phyloP scores from a whole-genome alignment of 2,113 vertebrate species.

The Platysteira castanea region DNA sequence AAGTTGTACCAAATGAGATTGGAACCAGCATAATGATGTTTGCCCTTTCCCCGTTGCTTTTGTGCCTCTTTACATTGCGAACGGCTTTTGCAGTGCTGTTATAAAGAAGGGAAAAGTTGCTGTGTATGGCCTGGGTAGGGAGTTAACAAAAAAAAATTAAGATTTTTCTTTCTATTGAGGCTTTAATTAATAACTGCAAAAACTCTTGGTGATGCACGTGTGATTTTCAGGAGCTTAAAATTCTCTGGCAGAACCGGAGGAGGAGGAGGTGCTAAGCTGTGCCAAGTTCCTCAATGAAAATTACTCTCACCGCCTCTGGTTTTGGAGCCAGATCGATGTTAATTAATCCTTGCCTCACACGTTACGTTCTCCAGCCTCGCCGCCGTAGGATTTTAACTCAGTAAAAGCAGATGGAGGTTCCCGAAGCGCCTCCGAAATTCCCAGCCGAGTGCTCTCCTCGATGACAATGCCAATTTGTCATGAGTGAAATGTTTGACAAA shows the following conservation, averaged over 20 bases:
- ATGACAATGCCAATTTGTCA: background rate
- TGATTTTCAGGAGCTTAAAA: background rate
- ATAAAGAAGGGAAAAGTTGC: background rate
- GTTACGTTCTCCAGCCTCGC: background rate
- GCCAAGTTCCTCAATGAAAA: conserved; percentile 23
- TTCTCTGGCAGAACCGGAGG: background rate
- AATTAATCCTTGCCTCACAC: background rate
- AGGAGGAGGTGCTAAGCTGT: background rate
- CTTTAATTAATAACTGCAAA: background rate
- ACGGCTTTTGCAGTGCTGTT: background rate
- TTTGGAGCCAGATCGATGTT: background rate
- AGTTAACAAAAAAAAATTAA: background rate
- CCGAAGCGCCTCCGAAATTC: background rate
- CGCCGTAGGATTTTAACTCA: fast-evolving
- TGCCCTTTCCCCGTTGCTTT: background rate
- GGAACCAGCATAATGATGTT: background rate
- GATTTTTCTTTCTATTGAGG: background rate
- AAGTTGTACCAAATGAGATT: background rate
- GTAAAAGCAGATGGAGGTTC: background rate
- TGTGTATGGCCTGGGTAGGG: too few species aligned
- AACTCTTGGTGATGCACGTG: background rate
- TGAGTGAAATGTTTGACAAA: conserved; percentile 36
- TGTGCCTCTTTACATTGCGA: background rate
- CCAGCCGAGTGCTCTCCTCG: background rate
- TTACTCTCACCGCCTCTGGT: background rate